These are phyloP conservation scores for Pterocles orientalis DNA, from an alignment of 2,113 vertebrate species.

Conservation along the genomic window DNA sequence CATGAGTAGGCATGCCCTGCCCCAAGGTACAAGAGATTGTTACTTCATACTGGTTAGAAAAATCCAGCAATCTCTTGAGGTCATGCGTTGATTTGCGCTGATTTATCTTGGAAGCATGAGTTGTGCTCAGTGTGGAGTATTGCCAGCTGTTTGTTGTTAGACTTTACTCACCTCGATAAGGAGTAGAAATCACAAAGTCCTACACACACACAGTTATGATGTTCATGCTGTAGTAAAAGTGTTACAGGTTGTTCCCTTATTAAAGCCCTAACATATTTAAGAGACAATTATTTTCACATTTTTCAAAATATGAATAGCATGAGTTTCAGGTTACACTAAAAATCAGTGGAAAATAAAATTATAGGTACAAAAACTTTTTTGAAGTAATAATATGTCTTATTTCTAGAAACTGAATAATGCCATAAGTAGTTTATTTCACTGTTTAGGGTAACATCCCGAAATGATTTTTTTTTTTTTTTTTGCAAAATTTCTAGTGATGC, in stretches of 20 bases:
- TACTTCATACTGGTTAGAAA: not conserved
- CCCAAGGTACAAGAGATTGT: not conserved
- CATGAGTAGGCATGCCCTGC: conserved; percentile 11
- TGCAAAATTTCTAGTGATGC: not conserved
- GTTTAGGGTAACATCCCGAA: not conserved
- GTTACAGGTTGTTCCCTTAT: not conserved
- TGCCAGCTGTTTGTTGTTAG: not conserved
- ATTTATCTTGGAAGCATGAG: not conserved
- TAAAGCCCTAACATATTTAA: not conserved
- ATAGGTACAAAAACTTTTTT: not conserved
- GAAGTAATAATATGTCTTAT: not conserved
- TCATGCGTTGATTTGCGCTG: not conserved
- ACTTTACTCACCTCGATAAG: not conserved
- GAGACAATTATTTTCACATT: not conserved
- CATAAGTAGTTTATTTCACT: not conserved
- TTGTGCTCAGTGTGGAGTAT: not conserved
- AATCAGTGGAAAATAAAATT: not conserved
- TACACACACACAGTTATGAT: not conserved
- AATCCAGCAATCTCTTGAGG: not conserved
- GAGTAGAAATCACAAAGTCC: not conserved
- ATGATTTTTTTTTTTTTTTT: not conserved
- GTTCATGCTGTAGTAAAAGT: not conserved
- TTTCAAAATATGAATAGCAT: not conserved
- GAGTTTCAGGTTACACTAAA: not conserved
- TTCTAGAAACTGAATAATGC: not conserved